Evolutionary conservation across 2,888 invertebrate species (phyloP).

Genomic region (Zygogramma bicolorata): DNA sequence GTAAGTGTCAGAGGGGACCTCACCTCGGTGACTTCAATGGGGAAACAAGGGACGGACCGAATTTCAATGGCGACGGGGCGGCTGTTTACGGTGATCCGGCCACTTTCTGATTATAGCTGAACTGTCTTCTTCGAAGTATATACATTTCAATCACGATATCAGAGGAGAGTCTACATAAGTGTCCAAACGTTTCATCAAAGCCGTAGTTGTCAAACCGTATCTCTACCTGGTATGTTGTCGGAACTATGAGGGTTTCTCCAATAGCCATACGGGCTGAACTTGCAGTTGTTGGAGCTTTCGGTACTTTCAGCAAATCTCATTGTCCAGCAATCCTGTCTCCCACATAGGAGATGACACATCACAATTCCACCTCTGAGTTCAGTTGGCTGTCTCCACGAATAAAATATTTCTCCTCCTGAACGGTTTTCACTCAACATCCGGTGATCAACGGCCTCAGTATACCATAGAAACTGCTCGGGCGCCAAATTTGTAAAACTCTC

Average conservation of each 20-base stretch:
- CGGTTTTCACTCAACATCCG: too few relatives aligned
- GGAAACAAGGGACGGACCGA: background rate
- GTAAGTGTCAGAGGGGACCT: background rate
- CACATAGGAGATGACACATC: background rate
- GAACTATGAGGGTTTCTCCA: background rate
- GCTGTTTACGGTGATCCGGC: background rate
- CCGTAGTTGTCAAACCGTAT: background rate
- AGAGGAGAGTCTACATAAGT: background rate
- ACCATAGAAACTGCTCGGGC: too few relatives aligned
- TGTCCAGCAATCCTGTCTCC: background rate
- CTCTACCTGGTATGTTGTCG: background rate
- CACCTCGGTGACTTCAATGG: background rate
- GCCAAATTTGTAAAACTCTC: too few relatives aligned
- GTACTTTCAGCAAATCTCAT: background rate
- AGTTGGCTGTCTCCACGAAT: too few relatives aligned
- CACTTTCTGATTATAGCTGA: background rate
- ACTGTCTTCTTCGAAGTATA: too few relatives aligned
- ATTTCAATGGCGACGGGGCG: background rate
- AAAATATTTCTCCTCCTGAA: too few relatives aligned
- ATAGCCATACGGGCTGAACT: background rate
- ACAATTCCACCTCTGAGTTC: too few relatives aligned
- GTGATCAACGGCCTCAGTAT: too few relatives aligned
- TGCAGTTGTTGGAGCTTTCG: background rate
- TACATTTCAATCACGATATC: too few relatives aligned
- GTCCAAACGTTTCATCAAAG: background rate